Conservation (phyloP, 1,140 invertebrate genomes). For the Drosophila miranda region DNA sequence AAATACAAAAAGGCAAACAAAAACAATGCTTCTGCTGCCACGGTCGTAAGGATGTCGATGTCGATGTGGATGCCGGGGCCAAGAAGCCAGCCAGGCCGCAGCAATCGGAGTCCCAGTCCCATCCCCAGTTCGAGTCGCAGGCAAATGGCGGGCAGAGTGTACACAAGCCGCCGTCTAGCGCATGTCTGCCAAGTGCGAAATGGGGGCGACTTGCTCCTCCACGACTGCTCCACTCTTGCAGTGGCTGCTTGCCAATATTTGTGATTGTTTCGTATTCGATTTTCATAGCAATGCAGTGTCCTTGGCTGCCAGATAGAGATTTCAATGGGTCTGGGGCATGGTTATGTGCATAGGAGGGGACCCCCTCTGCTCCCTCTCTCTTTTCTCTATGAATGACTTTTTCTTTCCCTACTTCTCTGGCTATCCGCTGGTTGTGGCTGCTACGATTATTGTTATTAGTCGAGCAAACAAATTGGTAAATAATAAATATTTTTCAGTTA, state of each 20-base stretch:
- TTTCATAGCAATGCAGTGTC: slow-evolving; percentile 74
- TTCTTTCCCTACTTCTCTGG: slow-evolving; percentile 35
- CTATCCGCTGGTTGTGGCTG: slow-evolving; percentile 44
- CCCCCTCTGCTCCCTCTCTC: neutral
- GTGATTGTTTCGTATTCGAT: slow-evolving; percentile 78
- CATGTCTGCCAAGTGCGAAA: slow-evolving; percentile 74
- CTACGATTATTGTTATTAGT: slow-evolving; percentile 82
- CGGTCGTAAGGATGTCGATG: slow-evolving; percentile 39
- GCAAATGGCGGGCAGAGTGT: slow-evolving; percentile 61
- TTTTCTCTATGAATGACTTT: slow-evolving; percentile 64
- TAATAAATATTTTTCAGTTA: slow-evolving; percentile 82
- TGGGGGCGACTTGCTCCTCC: slow-evolving; percentile 35
- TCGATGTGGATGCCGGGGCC: slow-evolving; percentile 29
- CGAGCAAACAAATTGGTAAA: slow-evolving; percentile 82
- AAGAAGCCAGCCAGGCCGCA: slow-evolving; percentile 19
- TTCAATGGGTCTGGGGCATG: slow-evolving; percentile 11
- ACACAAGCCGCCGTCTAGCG: slow-evolving; percentile 76
- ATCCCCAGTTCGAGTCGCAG: slow-evolving; percentile 36
- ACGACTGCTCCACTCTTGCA: slow-evolving; percentile 41
- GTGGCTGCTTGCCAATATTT: slow-evolving; percentile 58
- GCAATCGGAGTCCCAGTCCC: slow-evolving; percentile 3
- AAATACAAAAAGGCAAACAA: slow-evolving; percentile 80
- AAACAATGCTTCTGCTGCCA: slow-evolving; percentile 62
- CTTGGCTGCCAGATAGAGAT: slow-evolving; percentile 43
- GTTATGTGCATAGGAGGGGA: slow-evolving; percentile 38